These are phyloP conservation scores for Drosophila atripex DNA, from an alignment of 2,888 invertebrate species.

Conservation along the genomic window DNA sequence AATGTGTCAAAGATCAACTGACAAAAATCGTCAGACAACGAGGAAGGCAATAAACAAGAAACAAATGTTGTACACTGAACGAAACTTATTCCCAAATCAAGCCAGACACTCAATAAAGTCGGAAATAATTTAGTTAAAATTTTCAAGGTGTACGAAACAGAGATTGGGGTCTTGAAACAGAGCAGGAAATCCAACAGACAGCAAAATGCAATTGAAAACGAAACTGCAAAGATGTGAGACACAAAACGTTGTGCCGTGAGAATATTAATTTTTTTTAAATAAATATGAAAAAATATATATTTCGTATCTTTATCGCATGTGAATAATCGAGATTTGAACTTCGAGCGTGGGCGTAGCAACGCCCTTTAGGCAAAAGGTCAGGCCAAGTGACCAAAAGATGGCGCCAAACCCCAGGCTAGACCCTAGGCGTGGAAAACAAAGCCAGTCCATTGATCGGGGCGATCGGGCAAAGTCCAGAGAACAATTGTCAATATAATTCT, in stretches of 20 bases:
- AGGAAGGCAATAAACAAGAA: slow-evolving; percentile 60
- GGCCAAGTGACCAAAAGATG: slow-evolving; percentile 28
- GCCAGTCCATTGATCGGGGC: slow-evolving; percentile 61
- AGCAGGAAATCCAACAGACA: slow-evolving; percentile 44
- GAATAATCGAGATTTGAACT: slow-evolving; percentile 22
- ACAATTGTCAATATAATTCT: slow-evolving; percentile 31
- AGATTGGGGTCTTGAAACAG: slow-evolving; percentile 9
- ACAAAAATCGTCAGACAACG: slow-evolving; percentile 71
- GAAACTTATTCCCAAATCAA: slow-evolving; percentile 15
- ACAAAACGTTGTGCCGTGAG: slow-evolving; percentile 57
- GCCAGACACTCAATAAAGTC: neutral
- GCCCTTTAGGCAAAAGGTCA: slow-evolving; percentile 21
- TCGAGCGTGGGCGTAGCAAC: neutral
- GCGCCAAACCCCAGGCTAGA: slow-evolving; percentile 21
- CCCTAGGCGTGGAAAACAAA: slow-evolving; percentile 50
- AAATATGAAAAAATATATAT: slow-evolving; percentile 9
- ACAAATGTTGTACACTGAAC: slow-evolving; percentile 38
- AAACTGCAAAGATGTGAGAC: slow-evolving; percentile 57
- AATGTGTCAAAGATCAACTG: slow-evolving; percentile 81
- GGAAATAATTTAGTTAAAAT: neutral
- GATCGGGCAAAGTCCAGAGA: slow-evolving; percentile 14
- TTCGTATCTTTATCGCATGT: slow-evolving; percentile 36
- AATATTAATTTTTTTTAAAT: slow-evolving; percentile 64
- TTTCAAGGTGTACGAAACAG: neutral
- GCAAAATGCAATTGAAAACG: slow-evolving; percentile 68